Evolutionary conservation across 2,888 invertebrate genomes (phyloP), one percentile per base, ranked within the genome.

Genomic region (Actias luna): DNA sequence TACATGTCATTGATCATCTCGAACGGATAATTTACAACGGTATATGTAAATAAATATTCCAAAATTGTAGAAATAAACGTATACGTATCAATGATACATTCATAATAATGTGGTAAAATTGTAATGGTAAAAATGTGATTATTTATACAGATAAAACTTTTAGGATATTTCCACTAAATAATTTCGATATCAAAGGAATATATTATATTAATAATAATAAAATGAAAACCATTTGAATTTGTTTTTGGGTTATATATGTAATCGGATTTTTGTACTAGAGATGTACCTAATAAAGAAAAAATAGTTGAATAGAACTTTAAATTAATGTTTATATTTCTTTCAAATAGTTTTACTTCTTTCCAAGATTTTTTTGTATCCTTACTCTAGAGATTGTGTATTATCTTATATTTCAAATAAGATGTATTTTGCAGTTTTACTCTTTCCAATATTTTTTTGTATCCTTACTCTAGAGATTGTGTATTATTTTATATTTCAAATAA

Each of bases 1-100:
- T 63, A 65, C 64, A 63, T 73, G 39, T 61, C 61, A 61, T 57
- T 39, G 55, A 61, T 61, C 36, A 18, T 22, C 46, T 50, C 22
- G 14, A 50, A 50, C 46, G 22, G 46, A 12, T 39, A 39, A 39
- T 39, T 16, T 39, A 39, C 36, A 39, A 4, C n/a, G n/a, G n/a
- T n/a, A n/a, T n/a, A n/a, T n/a, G n/a, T 22, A 50, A 16, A 2
- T 39, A 42, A 8, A 2, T 25, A 50, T 25, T 8, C 10, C 12
- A 22, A 50, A 50, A 22, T 12, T 50, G 18, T 42, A 42, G 8
- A 42, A 42, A 18, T 8, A 7, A 42, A 42, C 5, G n/a, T 18
- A 18, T 42, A 7, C 42, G n/a, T 39, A 39, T 5, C n/a, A 5
- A 39, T 39, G 16, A n/a, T 39, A 39, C 5, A 39, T 39, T 5